Conservation (phyloP, 1,140 invertebrate species). For the Cotesia glomerata region DNA sequence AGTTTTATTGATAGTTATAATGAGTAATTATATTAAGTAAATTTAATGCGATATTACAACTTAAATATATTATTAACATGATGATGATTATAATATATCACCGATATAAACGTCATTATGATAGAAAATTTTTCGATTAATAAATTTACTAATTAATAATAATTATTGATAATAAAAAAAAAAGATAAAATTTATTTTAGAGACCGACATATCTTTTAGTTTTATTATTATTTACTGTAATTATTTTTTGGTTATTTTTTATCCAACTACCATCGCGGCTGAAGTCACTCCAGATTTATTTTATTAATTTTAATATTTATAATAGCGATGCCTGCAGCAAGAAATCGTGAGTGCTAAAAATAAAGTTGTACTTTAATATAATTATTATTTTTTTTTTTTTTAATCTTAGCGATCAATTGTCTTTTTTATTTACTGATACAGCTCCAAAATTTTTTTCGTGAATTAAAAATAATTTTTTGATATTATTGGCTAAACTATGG, state of each 20-base stretch:
- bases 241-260: not conserved
- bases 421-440: too few species aligned
- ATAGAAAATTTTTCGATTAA: slow-evolving; percentile 24
- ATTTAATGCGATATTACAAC: slow-evolving; percentile 47
- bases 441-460: too few species aligned
- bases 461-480: too few species aligned
- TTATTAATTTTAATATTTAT: too few species aligned
- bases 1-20: slow-evolving; percentile 58
- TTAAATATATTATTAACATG: slow-evolving; percentile 43
- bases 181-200: slow-evolving; percentile 46
- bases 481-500: too few species aligned
- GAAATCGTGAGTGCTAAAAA: slow-evolving; percentile 31
- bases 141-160: slow-evolving; percentile 41
- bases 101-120: slow-evolving; percentile 19
- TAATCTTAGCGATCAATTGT: not conserved
- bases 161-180: slow-evolving; percentile 39
- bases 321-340: slow-evolving; percentile 30
- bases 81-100: slow-evolving; percentile 1
- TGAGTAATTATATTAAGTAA: slow-evolving; percentile 58
- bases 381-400: not conserved
- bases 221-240: slow-evolving; percentile 21
- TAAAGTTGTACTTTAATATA: slow-evolving; percentile 29
- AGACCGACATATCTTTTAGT: slow-evolving; percentile 50
- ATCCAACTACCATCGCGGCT: slow-evolving; percentile 16
- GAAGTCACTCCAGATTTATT: not conserved